Base-by-base conservation (phyloP, 2,797 vertebrate species). In the Malurus splendens region DNA sequence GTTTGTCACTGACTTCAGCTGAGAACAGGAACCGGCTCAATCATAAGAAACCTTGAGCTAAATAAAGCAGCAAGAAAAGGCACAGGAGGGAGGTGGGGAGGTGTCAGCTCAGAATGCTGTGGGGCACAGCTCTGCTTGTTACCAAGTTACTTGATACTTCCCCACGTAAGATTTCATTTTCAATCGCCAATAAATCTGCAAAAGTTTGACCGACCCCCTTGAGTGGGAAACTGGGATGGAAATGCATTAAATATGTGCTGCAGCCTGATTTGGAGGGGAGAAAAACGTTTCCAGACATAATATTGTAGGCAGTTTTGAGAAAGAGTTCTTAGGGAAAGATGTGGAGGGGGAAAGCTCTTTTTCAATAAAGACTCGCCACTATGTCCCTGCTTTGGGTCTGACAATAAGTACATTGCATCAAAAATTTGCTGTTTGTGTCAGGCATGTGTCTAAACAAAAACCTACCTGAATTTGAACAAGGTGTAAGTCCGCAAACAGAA, bases 1-100 rank as follows among this genome's bases (percentile, higher is more conserved):
- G 67, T 88, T 92, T 93, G 88, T 91, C 82, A 91, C 71, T 22
- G 78, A 75, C 83, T 92, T 91, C 80, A 83, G 78, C 51, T 61
- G 57, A 54, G 75, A 88, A 84, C 65, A 70, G 44, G 75, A 86
- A 87, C 71, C 1, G 3, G 36, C 67, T 92, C 78, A 67, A 60
- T 74, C 64, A n/a, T 60, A 90, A 88, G 89, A 86, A 93, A 90
- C 33, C 30, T 47, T 79, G 64, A 86, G 52, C 80, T 87, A 94
- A 90, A 86, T 87, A 93, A 93, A 92, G 83, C 47, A 23, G 64
- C 25, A 76, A 77, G 68, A 76, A 92, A 92, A 92, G 71, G 42
- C 82, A 55, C 50, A 79, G 56, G 88, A 16, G 0, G 81, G 71
- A 89, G 78, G 67, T 27, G n/a, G 59, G 7, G 10, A 50, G 42